Evolutionary conservation across 1,140 invertebrate species (phyloP).

Genomic region (Cepaea nemoralis): DNA sequence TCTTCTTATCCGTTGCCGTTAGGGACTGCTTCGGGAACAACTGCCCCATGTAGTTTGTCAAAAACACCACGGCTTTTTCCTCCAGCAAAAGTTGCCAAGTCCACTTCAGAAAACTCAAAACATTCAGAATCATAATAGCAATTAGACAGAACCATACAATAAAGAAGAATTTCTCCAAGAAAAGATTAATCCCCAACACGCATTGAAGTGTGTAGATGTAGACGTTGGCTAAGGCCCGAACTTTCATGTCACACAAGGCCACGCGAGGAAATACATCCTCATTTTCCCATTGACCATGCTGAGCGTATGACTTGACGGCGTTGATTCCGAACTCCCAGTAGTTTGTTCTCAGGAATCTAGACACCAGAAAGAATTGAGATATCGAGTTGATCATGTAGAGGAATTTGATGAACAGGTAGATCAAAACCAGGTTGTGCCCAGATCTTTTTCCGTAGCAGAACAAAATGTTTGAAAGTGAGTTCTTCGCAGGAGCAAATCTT

Average conservation of each 20-base stretch:
- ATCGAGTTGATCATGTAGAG: constrained; percentile 61
- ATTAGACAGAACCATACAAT: background rate
- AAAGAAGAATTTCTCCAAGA: constrained; percentile 71
- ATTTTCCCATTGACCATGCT: constrained; percentile 64
- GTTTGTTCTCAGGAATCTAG: constrained; percentile 69
- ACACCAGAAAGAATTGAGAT: constrained; percentile 72
- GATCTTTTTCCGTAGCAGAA: constrained; percentile 48
- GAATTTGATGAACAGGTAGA: constrained; percentile 72
- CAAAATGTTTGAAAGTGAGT: background rate
- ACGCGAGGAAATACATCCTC: constrained; percentile 69
- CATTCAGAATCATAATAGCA: background rate
- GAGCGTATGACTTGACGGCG: constrained; percentile 65
- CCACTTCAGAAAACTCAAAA: background rate
- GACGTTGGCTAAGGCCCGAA: constrained; percentile 64
- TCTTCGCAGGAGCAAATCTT: background rate
- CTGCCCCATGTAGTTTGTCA: background rate
- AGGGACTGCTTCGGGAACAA: background rate
- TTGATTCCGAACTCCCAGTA: constrained; percentile 69
- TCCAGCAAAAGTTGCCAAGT: background rate
- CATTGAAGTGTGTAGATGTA: constrained; percentile 69
- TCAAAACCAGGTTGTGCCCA: constrained; percentile 68
- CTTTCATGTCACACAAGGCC: constrained; percentile 73
- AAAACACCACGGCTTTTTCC: background rate
- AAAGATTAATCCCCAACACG: constrained; percentile 73
- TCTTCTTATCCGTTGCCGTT: background rate